phyloP scores from a whole-genome alignment of 1,140 invertebrate genomes.

The Batillaria attramentaria region DNA sequence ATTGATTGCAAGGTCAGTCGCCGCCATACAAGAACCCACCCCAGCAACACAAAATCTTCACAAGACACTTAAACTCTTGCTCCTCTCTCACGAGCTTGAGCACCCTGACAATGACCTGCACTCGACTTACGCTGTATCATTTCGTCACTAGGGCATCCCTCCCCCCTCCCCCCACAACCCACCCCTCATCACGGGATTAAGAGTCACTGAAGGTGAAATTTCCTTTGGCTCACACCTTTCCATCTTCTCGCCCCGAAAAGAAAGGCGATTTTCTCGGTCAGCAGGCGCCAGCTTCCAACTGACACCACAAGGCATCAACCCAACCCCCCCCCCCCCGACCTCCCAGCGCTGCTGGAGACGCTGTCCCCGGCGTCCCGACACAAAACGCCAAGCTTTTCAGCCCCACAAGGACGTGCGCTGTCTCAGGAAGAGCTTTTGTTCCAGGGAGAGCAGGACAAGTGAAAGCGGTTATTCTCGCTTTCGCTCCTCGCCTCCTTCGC shows the following conservation, averaged over 20 bases:
- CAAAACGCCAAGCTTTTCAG: too few relatives aligned
- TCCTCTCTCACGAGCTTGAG: too few relatives aligned
- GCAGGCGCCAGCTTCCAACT: neutral
- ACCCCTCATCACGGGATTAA: conserved; percentile 8
- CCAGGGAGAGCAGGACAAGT: neutral
- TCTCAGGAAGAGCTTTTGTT: neutral
- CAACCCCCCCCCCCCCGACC: neutral
- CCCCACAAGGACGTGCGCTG: neutral
- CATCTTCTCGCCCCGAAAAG: neutral
- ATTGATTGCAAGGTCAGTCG: too few relatives aligned
- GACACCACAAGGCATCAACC: neutral
- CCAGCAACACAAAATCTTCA: too few relatives aligned
- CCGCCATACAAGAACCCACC: too few relatives aligned
- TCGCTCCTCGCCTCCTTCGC: neutral
- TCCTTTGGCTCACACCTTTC: neutral
- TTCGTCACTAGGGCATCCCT: too few relatives aligned
- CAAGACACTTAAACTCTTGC: too few relatives aligned
- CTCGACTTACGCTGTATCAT: too few relatives aligned
- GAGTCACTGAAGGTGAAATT: neutral
- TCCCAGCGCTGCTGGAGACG: too few relatives aligned
- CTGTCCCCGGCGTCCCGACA: too few relatives aligned
- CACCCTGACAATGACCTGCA: too few relatives aligned
- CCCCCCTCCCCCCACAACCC: too few relatives aligned
- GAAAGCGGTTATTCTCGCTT: conserved; percentile 9
- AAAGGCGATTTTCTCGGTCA: neutral